Evolutionary conservation across 1,140 invertebrate genomes (phyloP).

Genomic region (Nixonia krombeini): DNA sequence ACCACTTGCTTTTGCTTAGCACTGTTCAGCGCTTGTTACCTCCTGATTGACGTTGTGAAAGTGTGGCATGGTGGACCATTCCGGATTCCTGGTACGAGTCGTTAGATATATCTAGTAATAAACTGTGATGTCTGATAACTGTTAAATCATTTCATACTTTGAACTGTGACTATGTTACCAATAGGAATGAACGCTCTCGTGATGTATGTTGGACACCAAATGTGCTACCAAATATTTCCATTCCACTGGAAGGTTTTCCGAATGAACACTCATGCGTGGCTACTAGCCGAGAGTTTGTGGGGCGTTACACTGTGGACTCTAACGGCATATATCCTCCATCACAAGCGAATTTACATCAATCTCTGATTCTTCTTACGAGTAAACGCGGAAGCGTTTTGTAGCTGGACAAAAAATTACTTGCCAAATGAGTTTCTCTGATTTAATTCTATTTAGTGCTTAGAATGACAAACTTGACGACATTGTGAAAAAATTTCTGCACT

Average conservation of each 20-base stretch:
- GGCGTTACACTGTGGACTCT: conserved; percentile 85
- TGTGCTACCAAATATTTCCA: conserved; percentile 86
- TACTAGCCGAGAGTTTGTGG: conserved; percentile 86
- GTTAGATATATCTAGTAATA: conserved; percentile 3
- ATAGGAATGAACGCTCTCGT: conserved; percentile 92
- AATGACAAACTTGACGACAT: no score
- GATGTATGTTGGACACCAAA: conserved; percentile 86
- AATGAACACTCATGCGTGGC: conserved; percentile 82
- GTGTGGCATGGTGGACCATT: conserved; percentile 90
- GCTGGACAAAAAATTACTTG: no score
- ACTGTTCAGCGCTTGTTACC: conserved; percentile 81
- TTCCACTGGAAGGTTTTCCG: conserved; percentile 82
- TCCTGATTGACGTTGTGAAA: conserved; percentile 84
- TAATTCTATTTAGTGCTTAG: no score
- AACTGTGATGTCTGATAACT: no score
- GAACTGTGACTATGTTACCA: conserved; percentile 61
- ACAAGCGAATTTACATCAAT: conserved; percentile 73
- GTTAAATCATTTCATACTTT: no score
- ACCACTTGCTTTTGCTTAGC: conserved; percentile 82
- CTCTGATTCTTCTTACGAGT: conserved; percentile 9
- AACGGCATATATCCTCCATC: conserved; percentile 80
- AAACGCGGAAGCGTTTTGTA: no score
- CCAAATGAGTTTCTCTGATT: no score
- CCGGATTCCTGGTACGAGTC: conserved; percentile 76
- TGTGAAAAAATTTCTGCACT: no score